Base-by-base conservation (phyloP, 1,140 invertebrate species). In the Holotrichia oblita region DNA sequence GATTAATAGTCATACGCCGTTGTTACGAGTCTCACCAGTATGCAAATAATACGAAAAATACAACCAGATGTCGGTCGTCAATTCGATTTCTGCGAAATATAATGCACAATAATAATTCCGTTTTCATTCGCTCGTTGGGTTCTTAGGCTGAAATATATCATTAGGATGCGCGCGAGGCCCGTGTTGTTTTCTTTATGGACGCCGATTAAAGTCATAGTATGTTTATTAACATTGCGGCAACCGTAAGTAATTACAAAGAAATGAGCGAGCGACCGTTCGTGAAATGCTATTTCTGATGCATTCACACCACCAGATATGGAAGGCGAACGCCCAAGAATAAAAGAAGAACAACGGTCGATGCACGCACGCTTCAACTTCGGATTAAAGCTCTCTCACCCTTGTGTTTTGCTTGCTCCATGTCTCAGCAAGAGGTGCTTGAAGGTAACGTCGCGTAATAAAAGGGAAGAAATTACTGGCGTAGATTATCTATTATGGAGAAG, bases 71-170 rank as follows among this genome's bases (percentile, higher is more conserved):
- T 55, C 48, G 48, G 48, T 55, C 48, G 48, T 55, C 12, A 55
- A 55, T 55, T 55, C 17, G 48, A 55, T 55, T 55, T 55, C 48
- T 55, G 48, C 48, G 48, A 55, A 55, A 55, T 55, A 55, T 55
- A 55, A 55, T 55, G 48, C 48, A 55, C 48, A 55, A 55, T 55
- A 55, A 55, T 55, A 55, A 55, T 55, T 55, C 48, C 48, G 48
- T 55, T 55, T 55, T 55, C 48, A n/a, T 55, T 55, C 48, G 48
- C 48, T 55, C 44, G 27, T 34, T 34, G 27, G 27, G 27, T 34
- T 48, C 48, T 55, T 55, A 55, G 27, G 48, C 48, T 55, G 48
- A 55, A 55, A 55, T 55, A 55, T 55, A 55, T 55, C 48, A 55
- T 55, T 55, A 55, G 48, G 48, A 55, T 17, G 48, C 48, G 48